phyloP scores from a whole-genome alignment of 2,797 vertebrate species.

The Urosaurus nigricauda region DNA sequence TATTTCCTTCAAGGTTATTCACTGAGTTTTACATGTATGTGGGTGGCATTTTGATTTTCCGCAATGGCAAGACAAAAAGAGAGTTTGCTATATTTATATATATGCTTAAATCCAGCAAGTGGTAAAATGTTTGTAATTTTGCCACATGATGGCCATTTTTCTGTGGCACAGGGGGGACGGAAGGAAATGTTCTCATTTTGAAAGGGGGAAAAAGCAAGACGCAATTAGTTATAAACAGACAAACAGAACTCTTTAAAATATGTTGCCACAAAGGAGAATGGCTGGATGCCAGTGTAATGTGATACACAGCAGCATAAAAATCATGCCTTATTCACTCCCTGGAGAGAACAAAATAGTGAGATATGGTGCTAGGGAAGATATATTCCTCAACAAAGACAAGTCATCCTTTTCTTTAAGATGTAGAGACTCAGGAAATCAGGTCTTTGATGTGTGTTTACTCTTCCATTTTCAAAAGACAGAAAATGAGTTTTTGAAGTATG shows the following conservation, averaged over 20 bases:
- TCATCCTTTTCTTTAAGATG: not conserved
- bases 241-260: slow-evolving; percentile 44
- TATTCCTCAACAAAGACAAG: slow-evolving; percentile 4
- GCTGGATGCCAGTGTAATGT: slow-evolving; percentile 57
- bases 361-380: not conserved
- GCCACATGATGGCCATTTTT: slow-evolving; percentile 43
- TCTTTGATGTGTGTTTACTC: not conserved
- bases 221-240: slow-evolving; percentile 15
- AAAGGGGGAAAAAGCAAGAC: slow-evolving; percentile 42
- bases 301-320: rapidly evolving
- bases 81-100: slow-evolving; percentile 38
- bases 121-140: slow-evolving; percentile 34
- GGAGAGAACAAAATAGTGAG: slow-evolving; percentile 32
- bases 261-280: slow-evolving; percentile 43
- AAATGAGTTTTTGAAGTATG: slow-evolving; percentile 20
- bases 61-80: slow-evolving; percentile 3
- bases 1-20: not conserved
- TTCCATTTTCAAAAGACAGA: slow-evolving; percentile 21
- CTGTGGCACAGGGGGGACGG: slow-evolving; percentile 44
- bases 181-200: slow-evolving; percentile 39
- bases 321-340: rapidly evolving
- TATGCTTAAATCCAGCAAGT: slow-evolving; percentile 18
- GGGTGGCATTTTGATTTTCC: not conserved
- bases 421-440: not conserved
- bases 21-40: not conserved